These are phyloP conservation scores for Drymonia ruficornis DNA, from an alignment of 2,888 invertebrate species.

Conservation along the genomic window DNA sequence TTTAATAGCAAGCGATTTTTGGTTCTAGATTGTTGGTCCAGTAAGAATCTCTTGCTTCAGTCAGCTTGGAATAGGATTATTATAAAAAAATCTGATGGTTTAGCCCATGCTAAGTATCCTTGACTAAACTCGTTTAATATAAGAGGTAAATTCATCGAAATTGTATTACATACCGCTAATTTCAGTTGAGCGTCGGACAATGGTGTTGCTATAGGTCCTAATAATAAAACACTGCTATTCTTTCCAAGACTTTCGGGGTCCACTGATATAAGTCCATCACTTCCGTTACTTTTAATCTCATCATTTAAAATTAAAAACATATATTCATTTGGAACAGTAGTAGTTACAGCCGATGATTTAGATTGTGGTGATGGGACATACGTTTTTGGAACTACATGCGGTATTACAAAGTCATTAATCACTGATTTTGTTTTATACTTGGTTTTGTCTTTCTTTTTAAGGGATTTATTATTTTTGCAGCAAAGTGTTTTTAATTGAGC, in stretches of 20 bases:
- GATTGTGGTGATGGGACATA: conserved; percentile 8
- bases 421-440: conserved; percentile 35
- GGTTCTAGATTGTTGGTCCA: too few species aligned
- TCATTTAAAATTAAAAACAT: conserved; percentile 77
- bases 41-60: too few species aligned
- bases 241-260: conserved; percentile 72
- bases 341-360: conserved; percentile 14
- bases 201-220: conserved; percentile 71
- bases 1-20: too few species aligned
- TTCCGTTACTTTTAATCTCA: conserved; percentile 65
- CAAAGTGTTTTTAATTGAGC: conserved; percentile 71
- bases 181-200: conserved; percentile 64
- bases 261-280: conserved; percentile 66
- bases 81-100: too few species aligned
- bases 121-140: too few species aligned
- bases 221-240: conserved; percentile 70
- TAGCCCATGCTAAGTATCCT: too few species aligned
- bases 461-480: conserved; percentile 58
- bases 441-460: conserved; percentile 29
- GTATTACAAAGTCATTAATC: conserved; percentile 37
- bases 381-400: conserved; percentile 23
- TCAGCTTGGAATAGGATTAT: too few species aligned
- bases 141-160: too few species aligned
- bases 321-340: conserved; percentile 51
- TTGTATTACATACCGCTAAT: conserved; percentile 58